Evolutionary conservation across 2,113 vertebrate species (phyloP), one percentile per base, ranked within the genome.

Genomic region (Manacus vitellinus): DNA sequence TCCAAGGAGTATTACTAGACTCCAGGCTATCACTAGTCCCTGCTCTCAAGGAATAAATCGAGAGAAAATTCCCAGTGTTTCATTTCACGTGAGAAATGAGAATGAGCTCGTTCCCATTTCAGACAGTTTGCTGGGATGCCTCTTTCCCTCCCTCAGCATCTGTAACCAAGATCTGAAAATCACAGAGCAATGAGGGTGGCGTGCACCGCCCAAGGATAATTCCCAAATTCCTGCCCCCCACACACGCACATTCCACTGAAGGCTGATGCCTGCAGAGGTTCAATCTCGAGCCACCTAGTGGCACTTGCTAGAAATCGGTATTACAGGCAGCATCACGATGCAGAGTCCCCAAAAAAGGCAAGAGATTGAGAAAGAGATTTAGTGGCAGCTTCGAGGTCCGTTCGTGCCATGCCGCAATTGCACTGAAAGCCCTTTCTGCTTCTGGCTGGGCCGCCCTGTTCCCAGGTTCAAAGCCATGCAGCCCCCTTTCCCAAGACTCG

Each of bases 221-320:
- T 95, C 70, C 80, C 72, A 35, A 68, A 87, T 89, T 86, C 87
- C 93, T 67, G 55, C 12, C 66, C 47, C 28, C 13, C 28, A 2
- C 84, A 16, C 52, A 8, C 5, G 6, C 52, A 10, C 56, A 43
- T 65, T 80, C 80, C 61, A 7, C 73, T 63, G 86, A 19, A 46
- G 78, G 65, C 55, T 56, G 52, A 4, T 94, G 72, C 73, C 52
- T 33, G 88, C 19, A 13, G 43, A 2, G 65, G 51, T 52, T 85
- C 91, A 14, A 14, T 27, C 56, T 17, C 56, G 71, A 92, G 94
- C 92, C 96, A 83, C 67, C 96, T 97, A 97, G 92, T 76, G 96
- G 93, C 67, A 52, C 55, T 74, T 49, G 52, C 25, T 9, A 33
- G 63, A 62, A 86, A 74, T 52, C 19, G 12, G 14, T 25, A 4